These are phyloP conservation scores for Cladorhizidae sp. DNA, from an alignment of 37 sponge, comb jelly and placozoan genomes.

Conservation along the genomic window DNA sequence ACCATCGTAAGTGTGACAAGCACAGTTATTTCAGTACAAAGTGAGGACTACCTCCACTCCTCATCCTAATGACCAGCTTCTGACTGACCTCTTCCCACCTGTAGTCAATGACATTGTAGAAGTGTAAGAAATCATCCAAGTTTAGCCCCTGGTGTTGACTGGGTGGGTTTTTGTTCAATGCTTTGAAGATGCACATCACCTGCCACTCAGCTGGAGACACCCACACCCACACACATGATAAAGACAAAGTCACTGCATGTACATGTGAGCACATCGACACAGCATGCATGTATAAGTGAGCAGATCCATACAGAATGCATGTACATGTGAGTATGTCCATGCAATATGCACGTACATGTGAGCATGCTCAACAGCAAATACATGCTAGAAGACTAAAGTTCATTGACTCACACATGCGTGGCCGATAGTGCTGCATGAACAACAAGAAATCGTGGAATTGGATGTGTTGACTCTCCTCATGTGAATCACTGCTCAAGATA, in stretches of 20 bases:
- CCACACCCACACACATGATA: too few species aligned
- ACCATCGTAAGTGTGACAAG: too few species aligned
- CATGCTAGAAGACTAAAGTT: too few species aligned
- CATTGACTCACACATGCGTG: constrained; percentile 65
- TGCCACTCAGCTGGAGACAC: constrained; percentile 56
- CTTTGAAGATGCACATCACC: constrained; percentile 82
- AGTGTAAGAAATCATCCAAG: constrained; percentile 61
- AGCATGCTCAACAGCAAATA: too few species aligned
- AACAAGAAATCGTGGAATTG: constrained; percentile 67
- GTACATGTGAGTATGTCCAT: too few species aligned
- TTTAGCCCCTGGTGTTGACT: constrained; percentile 19
- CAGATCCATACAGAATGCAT: background rate
- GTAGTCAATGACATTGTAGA: constrained; percentile 64
- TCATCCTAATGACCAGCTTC: too few species aligned
- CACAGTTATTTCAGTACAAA: too few species aligned
- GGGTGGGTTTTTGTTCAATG: constrained; percentile 33
- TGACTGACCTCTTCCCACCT: constrained; percentile 64
- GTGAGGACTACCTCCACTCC: too few species aligned
- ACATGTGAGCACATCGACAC: too few species aligned
- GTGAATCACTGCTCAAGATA: constrained; percentile 6
- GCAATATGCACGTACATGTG: too few species aligned
- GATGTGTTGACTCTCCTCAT: background rate
- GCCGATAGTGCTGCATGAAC: constrained; percentile 61
- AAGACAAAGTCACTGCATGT: too few species aligned
- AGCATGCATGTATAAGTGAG: too few species aligned